Evolutionary conservation across 2,797 vertebrate genomes (phyloP), one percentile per base, ranked within the genome.

Genomic region (Aplochiton taeniatus): DNA sequence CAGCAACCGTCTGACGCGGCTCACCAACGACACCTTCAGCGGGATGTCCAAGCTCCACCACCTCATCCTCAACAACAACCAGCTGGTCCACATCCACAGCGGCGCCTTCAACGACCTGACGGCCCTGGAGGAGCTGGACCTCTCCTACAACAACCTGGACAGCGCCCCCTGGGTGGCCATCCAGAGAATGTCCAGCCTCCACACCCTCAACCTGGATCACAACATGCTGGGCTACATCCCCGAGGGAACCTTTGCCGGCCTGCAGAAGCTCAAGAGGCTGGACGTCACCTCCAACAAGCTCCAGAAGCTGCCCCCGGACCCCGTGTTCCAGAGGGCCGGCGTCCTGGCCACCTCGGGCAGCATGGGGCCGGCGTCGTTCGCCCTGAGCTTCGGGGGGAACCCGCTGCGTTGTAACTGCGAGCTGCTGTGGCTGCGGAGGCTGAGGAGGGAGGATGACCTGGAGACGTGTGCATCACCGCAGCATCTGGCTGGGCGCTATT

Each of bases 141-240:
- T 99, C 56, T 98, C 96, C 31, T 99, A 98, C 82, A 99, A 99
- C 87, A 99, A 99, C 85, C 89, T 99, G 75, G 96, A 99, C 77
- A 94, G 95, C 19, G 95, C 94, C 16, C 98, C 98, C 0, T 99
- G 98, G 98, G 94, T 98, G 48, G 95, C 97, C 0, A 96, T 99
- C 68, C 96, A 99, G 89, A 96, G 95, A 83, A 99, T 99, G 98
- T 85, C 93, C 61, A 99, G 90, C 73, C 92, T 99, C 70, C 98
- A 99, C 78, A 99, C 98, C 0, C 93, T 99, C 52, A 97, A 97
- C 72, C 75, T 99, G 76, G 98, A 99, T 87, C 98, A 99, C 88
- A 99, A 99, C 87, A 99, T 99, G 98, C 95, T 99, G 41, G 95
- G 96, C 74, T 93, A 94, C 84, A 99, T 99, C 82, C 97, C 97